These are phyloP conservation scores for Pyrocephalus nanus DNA, from an alignment of 2,797 vertebrate species.

Conservation along the genomic window DNA sequence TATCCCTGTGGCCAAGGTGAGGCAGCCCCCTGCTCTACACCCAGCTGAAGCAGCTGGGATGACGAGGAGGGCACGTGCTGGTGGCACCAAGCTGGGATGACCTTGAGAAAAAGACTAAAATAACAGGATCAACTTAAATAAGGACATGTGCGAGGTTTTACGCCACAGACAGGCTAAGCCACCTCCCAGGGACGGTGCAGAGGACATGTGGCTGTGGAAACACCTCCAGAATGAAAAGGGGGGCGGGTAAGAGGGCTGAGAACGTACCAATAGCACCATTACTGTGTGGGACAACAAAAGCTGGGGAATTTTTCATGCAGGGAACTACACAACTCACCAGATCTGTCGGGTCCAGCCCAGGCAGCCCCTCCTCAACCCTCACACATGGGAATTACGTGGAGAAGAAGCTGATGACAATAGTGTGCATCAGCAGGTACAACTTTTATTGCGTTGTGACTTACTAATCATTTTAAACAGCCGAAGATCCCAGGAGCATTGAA, in stretches of 20 bases:
- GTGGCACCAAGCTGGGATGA: not conserved
- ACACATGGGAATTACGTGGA: fast-evolving
- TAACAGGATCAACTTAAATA: not conserved
- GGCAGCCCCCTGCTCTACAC: not conserved
- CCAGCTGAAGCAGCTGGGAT: fast-evolving
- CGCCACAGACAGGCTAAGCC: not conserved
- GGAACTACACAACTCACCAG: not conserved
- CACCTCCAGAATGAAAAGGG: not conserved
- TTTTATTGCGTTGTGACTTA: not conserved
- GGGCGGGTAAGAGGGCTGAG: not conserved
- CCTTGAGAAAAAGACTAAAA: not conserved
- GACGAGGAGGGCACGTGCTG: fast-evolving
- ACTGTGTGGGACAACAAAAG: not conserved
- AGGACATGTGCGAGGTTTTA: not conserved
- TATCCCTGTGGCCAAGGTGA: not conserved
- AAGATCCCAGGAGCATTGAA: not conserved
- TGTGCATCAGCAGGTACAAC: not conserved
- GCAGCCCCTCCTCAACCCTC: not conserved
- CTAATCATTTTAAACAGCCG: not conserved
- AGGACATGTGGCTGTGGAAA: not conserved
- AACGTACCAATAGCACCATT: not conserved
- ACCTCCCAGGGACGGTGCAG: fast-evolving
- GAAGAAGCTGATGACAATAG: not conserved
- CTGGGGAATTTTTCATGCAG: not conserved
- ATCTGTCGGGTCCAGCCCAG: fast-evolving